Conservation (phyloP, 1,140 invertebrate genomes). For the Gryllus bimaculatus region DNA sequence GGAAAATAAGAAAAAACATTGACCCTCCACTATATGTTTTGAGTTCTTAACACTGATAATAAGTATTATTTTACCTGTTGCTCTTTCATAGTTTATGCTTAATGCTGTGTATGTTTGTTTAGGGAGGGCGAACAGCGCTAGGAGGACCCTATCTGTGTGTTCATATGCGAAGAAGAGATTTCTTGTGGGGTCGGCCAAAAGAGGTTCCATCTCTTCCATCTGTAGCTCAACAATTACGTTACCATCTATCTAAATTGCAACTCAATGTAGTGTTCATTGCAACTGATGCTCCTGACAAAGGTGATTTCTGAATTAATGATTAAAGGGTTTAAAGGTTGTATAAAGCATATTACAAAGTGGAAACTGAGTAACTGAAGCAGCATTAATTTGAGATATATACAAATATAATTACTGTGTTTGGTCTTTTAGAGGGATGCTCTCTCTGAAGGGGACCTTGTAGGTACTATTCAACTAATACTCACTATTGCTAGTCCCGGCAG, state of each 20-base stretch:
- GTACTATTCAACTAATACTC: too few relatives aligned
- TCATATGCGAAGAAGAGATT: slow-evolving; percentile 80
- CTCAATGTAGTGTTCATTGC: slow-evolving; percentile 67
- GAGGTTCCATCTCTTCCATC: slow-evolving; percentile 61
- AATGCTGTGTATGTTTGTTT: slow-evolving; percentile 1
- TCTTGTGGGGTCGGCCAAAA: slow-evolving; percentile 52
- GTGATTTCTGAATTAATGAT: slow-evolving; percentile 27
- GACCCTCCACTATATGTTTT: too few relatives aligned
- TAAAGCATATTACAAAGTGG: not conserved
- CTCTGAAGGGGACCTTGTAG: too few relatives aligned
- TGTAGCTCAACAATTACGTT: slow-evolving; percentile 59
- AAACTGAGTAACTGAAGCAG: too few relatives aligned
- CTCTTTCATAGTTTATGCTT: too few relatives aligned
- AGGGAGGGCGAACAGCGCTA: slow-evolving; percentile 31
- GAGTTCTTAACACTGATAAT: too few relatives aligned
- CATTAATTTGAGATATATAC: too few relatives aligned
- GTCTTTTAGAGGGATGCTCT: too few relatives aligned
- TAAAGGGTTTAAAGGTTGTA: not conserved
- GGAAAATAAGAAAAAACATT: too few relatives aligned
- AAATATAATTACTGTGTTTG: too few relatives aligned
- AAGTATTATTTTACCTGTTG: too few relatives aligned
- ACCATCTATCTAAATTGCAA: slow-evolving; percentile 45
- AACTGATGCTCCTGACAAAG: slow-evolving; percentile 57
- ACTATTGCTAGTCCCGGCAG: too few relatives aligned
- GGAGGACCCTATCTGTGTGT: slow-evolving; percentile 71